Evolutionary conservation across 2,113 vertebrate species (phyloP).

Genomic region (Clupea harengus): DNA sequence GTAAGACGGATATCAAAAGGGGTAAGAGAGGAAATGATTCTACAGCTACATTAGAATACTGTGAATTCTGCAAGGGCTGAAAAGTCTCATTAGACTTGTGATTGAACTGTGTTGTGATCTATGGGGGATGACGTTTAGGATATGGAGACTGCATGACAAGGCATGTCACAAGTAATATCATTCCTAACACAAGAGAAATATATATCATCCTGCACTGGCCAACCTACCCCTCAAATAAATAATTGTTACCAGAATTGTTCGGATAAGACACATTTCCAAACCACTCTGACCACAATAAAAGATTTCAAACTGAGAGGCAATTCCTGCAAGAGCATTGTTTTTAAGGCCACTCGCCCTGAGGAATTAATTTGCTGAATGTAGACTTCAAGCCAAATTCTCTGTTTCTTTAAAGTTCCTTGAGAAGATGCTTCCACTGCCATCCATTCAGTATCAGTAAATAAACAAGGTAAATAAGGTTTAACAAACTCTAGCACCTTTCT

Average conservation of each 20-base stretch:
- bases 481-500: no score
- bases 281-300: slow-evolving; percentile 68
- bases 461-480: no score
- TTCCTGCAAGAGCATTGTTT: slow-evolving; percentile 62
- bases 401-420: not conserved
- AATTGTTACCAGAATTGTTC: slow-evolving; percentile 71
- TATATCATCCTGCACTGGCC: slow-evolving; percentile 60
- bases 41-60: not conserved
- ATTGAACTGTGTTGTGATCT: not conserved
- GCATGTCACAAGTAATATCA: not conserved
- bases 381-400: not conserved
- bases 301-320: slow-evolving; percentile 59
- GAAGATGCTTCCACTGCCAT: not conserved
- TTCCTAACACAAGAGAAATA: slow-evolving; percentile 53
- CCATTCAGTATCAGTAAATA: no score
- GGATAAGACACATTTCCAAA: slow-evolving; percentile 70
- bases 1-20: not conserved
- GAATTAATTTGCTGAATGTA: slow-evolving; percentile 46
- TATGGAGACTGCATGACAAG: not conserved
- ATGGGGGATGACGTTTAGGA: not conserved
- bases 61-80: not conserved
- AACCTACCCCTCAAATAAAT: slow-evolving; percentile 60
- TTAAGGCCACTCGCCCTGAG: slow-evolving; percentile 54
- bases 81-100: not conserved
- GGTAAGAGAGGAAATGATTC: not conserved